Conservation (phyloP, 2,797 vertebrate genomes). For the Borostomias antarcticus region DNA sequence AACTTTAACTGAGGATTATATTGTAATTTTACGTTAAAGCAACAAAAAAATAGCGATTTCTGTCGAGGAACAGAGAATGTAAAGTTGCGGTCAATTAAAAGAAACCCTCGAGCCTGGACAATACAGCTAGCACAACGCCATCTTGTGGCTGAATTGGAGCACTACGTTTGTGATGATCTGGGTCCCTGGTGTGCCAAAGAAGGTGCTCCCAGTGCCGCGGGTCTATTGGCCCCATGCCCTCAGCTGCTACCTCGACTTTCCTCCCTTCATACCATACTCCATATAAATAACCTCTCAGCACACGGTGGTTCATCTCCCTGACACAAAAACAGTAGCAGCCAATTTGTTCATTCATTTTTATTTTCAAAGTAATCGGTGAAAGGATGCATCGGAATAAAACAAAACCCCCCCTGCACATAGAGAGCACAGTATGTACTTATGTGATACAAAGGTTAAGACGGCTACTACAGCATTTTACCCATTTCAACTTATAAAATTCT, state of each 20-base stretch:
- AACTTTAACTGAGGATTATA: no score
- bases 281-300: background rate
- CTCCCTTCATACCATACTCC: background rate
- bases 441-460: slow-evolving; percentile 68
- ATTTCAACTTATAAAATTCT: slow-evolving; percentile 70
- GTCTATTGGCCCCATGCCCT: background rate
- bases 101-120: background rate
- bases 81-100: background rate
- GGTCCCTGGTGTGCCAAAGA: no score
- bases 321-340: background rate
- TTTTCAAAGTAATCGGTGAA: slow-evolving; percentile 70
- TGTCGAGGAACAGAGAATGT: no score
- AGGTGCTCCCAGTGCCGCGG: no score
- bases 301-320: background rate
- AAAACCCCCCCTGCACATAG: slow-evolving; percentile 50
- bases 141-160: background rate
- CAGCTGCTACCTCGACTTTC: background rate
- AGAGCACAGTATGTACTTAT: slow-evolving; percentile 51
- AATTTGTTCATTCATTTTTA: slow-evolving; percentile 32
- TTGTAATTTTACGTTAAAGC: no score
- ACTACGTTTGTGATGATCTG: no score
- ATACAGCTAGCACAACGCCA: background rate
- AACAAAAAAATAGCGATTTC: no score
- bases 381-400: slow-evolving; percentile 51
- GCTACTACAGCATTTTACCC: slow-evolving; percentile 51